A percentile compares a stretch with the other conserved stretches of the same genome.
phyloP scores from a whole-genome alignment of 2,888 invertebrate genomes.

The Hypomecis atomaria region DNA sequence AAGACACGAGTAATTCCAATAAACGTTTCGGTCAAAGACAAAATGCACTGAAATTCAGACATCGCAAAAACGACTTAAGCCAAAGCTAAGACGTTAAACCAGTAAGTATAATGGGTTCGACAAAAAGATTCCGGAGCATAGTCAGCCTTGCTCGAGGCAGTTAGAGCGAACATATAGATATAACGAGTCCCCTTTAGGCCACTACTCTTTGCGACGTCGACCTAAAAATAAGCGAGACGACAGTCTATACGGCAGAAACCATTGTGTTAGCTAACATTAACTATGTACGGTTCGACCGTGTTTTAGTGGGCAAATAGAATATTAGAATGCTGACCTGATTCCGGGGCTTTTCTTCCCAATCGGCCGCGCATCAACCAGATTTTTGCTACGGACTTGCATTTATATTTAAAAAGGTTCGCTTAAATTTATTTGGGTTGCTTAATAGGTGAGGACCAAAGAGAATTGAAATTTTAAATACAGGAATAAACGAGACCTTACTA shows the following conservation, averaged over 20 bases:
- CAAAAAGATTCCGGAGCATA: slow-evolving; percentile 35
- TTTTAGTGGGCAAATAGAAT: slow-evolving; percentile 41
- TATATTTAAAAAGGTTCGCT: slow-evolving; percentile 16
- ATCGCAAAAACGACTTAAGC: slow-evolving; percentile 8
- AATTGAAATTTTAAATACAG: not conserved
- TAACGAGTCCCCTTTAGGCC: slow-evolving; percentile 56
- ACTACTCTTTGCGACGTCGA: slow-evolving; percentile 61
- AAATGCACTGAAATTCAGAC: not conserved
- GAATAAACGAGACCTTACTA: not conserved
- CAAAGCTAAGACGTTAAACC: slow-evolving; percentile 32
- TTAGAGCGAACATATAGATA: slow-evolving; percentile 50
- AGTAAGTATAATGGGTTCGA: slow-evolving; percentile 27
- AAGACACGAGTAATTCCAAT: no score
- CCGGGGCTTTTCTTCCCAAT: slow-evolving; percentile 28
- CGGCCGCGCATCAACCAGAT: slow-evolving; percentile 12
- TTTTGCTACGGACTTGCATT: slow-evolving; percentile 16
- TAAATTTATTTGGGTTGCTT: slow-evolving; percentile 20
- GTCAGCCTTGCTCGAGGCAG: slow-evolving; percentile 43
- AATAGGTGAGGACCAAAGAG: slow-evolving; percentile 5
- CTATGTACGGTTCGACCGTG: slow-evolving; percentile 43
- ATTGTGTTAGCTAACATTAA: slow-evolving; percentile 46
- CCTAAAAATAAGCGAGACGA: slow-evolving; percentile 67
- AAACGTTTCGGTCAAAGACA: not conserved
- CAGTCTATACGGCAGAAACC: slow-evolving; percentile 46
- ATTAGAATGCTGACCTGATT: slow-evolving; percentile 37